phyloP scores from a whole-genome alignment of 2,113 vertebrate genomes.

The Zapus hudsonius region DNA sequence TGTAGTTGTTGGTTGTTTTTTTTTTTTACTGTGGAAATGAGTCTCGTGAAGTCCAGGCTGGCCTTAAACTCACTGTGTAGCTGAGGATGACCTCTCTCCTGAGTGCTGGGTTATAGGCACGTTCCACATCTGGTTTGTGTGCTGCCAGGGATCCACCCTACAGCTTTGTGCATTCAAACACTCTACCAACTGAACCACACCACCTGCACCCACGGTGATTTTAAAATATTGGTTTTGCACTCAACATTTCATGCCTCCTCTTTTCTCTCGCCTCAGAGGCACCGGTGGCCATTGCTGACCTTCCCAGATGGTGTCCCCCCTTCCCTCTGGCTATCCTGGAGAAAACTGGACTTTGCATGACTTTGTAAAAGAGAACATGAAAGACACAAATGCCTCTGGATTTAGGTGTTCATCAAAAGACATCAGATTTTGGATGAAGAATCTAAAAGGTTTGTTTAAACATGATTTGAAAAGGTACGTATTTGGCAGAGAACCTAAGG shows the following conservation, averaged over 20 bases:
- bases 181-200: background rate
- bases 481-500: background rate
- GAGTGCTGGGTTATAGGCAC: background rate
- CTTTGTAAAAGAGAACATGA: background rate
- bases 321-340: too few species aligned
- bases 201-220: background rate
- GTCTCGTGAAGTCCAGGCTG: background rate
- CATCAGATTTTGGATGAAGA: background rate
- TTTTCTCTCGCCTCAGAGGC: background rate
- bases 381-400: background rate
- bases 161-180: background rate
- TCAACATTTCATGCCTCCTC: background rate
- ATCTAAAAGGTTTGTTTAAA: constrained; percentile 24
- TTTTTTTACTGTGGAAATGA: background rate
- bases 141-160: background rate
- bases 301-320: background rate
- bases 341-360: too few species aligned
- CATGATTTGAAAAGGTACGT: background rate
- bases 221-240: background rate
- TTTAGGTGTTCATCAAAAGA: background rate
- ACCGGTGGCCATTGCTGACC: background rate
- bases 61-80: background rate
- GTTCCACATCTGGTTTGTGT: background rate
- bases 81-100: background rate
- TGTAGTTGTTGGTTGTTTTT: background rate